Evolutionary conservation across 2,888 invertebrate species (phyloP).

Genomic region (Ceramica pisi): DNA sequence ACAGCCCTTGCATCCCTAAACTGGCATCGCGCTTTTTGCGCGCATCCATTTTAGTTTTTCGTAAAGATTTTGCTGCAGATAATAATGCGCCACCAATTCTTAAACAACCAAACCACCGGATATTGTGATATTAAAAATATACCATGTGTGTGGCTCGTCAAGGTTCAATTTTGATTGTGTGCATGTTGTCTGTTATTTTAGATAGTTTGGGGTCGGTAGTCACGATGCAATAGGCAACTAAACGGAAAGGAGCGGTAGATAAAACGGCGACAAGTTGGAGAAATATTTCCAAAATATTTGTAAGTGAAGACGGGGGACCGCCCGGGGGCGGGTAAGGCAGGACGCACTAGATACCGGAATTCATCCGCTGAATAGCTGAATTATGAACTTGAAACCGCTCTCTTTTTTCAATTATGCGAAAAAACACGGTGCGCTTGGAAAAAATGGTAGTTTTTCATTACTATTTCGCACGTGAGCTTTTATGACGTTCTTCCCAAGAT

Average conservation of each 20-base stretch:
- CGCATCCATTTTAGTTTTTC: conserved; percentile 87
- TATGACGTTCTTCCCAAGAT: background rate
- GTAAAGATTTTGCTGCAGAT: conserved; percentile 88
- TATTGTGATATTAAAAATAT: conserved; percentile 33
- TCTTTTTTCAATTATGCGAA: conserved; percentile 57
- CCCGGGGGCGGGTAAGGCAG: conserved; percentile 75
- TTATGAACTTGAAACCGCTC: conserved; percentile 70
- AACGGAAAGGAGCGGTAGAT: conserved; percentile 90
- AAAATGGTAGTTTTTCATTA: background rate
- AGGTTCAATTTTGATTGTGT: conserved; percentile 39
- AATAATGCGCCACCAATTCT: conserved; percentile 72
- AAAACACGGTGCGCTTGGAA: conserved; percentile 9
- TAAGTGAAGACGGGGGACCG: conserved; percentile 82
- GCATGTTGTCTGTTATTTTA: conserved; percentile 8
- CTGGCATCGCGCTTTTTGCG: conserved; percentile 83
- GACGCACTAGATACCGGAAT: conserved; percentile 70
- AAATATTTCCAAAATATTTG: conserved; percentile 91
- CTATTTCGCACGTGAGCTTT: background rate
- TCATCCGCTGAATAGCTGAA: conserved; percentile 65
- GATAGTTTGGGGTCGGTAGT: conserved; percentile 50
- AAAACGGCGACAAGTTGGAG: conserved; percentile 89
- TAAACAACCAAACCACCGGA: conserved; percentile 52
- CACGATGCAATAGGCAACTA: conserved; percentile 83
- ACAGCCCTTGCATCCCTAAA: conserved; percentile 80
- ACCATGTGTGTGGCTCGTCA: background rate